phyloP scores from a whole-genome alignment of 2,797 vertebrate species.

The Coregonus suidteri region DNA sequence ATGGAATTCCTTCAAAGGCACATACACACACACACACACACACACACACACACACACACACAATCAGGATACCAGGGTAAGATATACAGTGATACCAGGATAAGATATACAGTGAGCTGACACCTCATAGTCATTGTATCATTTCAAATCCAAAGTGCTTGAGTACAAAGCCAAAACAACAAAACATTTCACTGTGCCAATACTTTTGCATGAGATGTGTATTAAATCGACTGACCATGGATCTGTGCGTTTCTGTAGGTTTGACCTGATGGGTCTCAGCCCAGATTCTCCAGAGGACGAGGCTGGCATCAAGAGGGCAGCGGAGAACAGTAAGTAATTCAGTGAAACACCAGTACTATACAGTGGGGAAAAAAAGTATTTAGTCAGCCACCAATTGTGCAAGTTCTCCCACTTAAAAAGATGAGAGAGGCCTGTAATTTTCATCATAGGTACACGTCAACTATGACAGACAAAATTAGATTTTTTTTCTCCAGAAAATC shows the following conservation, averaged over 20 bases:
- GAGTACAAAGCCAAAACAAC: no score
- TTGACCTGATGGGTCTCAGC: slow-evolving; percentile 92
- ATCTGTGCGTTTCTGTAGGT: slow-evolving; percentile 77
- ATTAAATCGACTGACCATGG: neutral
- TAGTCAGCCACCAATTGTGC: no score
- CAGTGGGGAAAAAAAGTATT: no score
- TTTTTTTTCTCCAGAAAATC: no score
- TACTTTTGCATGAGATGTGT: neutral
- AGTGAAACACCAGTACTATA: neutral
- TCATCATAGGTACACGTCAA: no score
- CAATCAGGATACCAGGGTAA: neutral
- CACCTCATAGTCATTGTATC: no score
- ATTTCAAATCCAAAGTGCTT: no score
- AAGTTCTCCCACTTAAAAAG: no score
- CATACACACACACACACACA: neutral
- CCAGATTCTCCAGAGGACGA: slow-evolving; percentile 93
- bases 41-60: neutral
- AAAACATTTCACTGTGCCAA: no score
- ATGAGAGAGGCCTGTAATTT: no score
- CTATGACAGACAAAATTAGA: no score
- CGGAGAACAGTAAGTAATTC: slow-evolving; percentile 89
- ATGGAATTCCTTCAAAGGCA: neutral
- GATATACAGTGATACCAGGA: neutral
- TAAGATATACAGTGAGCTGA: neutral
- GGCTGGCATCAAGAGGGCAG: slow-evolving; percentile 93